These are phyloP conservation scores for Thecophora atra DNA, from an alignment of 2,888 invertebrate genomes.

Conservation along the genomic window DNA sequence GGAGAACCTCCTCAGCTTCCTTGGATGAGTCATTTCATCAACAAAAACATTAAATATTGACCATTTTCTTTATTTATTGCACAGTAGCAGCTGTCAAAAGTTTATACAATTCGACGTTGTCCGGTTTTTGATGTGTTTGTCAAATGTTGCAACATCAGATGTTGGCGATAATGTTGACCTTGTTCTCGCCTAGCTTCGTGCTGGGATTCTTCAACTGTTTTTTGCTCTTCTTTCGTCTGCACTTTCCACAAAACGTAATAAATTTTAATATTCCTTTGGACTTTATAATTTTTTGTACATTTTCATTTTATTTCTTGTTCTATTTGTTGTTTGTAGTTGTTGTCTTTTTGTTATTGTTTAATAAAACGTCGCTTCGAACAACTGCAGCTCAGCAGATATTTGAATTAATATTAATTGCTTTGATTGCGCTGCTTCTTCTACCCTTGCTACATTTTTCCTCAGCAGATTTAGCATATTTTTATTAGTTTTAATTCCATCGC, in stretches of 20 bases:
- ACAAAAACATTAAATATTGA: constrained; percentile 24
- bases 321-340: not conserved
- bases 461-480: constrained; percentile 29
- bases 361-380: not conserved
- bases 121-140: constrained; percentile 13
- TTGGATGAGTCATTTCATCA: constrained; percentile 19
- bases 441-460: not conserved
- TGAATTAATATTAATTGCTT: constrained; percentile 36
- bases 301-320: not conserved
- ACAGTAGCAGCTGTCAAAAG: constrained; percentile 16
- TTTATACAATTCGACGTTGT: constrained; percentile 25
- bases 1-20: no score
- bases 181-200: no score
- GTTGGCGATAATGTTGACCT: not conserved
- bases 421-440: constrained; percentile 12
- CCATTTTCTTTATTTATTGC: constrained; percentile 26
- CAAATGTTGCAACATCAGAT: not conserved
- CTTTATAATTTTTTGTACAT: not conserved
- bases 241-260: constrained; percentile 51
- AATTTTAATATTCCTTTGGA: constrained; percentile 51
- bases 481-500: constrained; percentile 31
- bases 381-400: not conserved
- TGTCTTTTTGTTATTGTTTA: not conserved
- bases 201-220: constrained; percentile 13
- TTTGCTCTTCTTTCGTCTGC: not conserved